Base-by-base conservation (phyloP, 2,797 vertebrate genomes). In the Adrianichthys oophorus region DNA sequence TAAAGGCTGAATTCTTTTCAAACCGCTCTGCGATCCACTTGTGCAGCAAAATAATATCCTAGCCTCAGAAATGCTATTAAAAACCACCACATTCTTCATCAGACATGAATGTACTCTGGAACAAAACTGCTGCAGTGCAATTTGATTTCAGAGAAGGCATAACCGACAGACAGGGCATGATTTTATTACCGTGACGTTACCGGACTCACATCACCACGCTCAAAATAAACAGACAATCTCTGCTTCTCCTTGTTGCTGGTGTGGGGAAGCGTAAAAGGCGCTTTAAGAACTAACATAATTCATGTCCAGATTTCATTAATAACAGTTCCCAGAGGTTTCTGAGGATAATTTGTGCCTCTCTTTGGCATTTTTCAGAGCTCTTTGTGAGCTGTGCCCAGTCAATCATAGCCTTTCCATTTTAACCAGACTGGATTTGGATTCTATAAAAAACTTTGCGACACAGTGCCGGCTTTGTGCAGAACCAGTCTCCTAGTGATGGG, bases 321-420 rank as follows among this genome's bases (percentile, higher is more conserved):
- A 78, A 78, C 67, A 71, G 68, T 80, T 58, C 80, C 59, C 70
- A 62, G 59, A 79, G 80, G 19, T 62, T 75, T 47, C 63, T 45
- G 63, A 1, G 56, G 70, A 82, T 84, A 78, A 84, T 82, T 78
- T 85, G 76, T 80, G 79, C 74, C 60, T 81, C 64, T 74, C 10
- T 17, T 58, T 80, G 80, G 72, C 84, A 74, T 80, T 80, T 62
- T 60, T 81, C 69, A 19, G 77, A 68, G 75, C 77, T 71, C 73
- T 44, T 44, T 10, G 65, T 70, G 52, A 57, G 68, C 85, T 52
- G 70, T 80, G 79, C 80, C 82, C 79, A 78, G 85, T 89, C 88
- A 86, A 86, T 89, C 88, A 85, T 65, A 71, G 77, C 79, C 47
- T 87, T 88, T 87, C 82, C 88, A 86, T 77, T 87, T 85, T 83